Percentiles rank a stretch among this genome's conserved stretches.
Evolutionary conservation across 2,113 vertebrate genomes (phyloP).

Genomic region (Puffinus mauretanicus): DNA sequence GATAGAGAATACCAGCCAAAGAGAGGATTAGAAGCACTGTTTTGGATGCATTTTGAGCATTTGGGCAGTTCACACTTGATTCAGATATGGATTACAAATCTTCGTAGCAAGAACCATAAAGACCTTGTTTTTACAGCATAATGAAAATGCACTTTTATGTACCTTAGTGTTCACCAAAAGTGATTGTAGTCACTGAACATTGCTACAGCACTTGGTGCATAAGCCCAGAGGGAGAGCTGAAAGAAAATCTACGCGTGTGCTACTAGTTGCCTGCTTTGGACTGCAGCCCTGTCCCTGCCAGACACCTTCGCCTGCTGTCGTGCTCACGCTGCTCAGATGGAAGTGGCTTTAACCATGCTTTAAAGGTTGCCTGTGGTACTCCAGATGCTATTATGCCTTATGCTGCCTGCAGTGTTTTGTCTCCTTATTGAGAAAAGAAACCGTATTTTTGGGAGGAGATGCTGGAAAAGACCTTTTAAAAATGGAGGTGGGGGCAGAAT

Average conservation of each 20-base stretch:
- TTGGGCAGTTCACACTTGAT: not conserved
- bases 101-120: not conserved
- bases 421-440: not conserved
- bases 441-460: not conserved
- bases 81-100: not conserved
- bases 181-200: not conserved
- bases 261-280: not conserved
- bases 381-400: not conserved
- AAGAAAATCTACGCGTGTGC: accelerated
- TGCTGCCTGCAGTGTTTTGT: not conserved
- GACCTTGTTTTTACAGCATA: not conserved
- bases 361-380: not conserved
- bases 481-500: not conserved
- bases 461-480: not conserved
- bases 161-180: not conserved
- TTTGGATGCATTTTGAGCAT: not conserved
- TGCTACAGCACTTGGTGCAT: not conserved
- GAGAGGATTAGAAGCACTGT: not conserved
- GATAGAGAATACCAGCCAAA: not conserved
- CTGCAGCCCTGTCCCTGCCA: not conserved
- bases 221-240: not conserved
- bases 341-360: not conserved
- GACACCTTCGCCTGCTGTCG: accelerated
- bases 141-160: not conserved
- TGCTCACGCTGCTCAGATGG: not conserved